These are phyloP conservation scores for Ciconia stormi DNA, from an alignment of 2,113 vertebrate genomes.

Conservation along the genomic window DNA sequence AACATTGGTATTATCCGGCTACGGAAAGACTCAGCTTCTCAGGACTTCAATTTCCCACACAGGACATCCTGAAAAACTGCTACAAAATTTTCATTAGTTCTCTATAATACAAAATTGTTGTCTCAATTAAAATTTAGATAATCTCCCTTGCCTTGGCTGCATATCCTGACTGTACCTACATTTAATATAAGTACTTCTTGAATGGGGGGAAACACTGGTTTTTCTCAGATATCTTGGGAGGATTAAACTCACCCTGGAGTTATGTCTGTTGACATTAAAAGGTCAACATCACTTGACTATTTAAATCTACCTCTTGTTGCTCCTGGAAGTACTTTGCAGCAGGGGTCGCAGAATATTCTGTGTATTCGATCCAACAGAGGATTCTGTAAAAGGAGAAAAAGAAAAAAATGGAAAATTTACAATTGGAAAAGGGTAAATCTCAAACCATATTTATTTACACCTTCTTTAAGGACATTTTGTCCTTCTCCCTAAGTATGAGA, in stretches of 20 bases:
- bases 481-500: neutral
- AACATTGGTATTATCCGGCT: neutral
- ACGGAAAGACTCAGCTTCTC: neutral
- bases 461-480: neutral
- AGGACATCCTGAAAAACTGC: neutral
- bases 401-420: neutral
- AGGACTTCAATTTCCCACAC: neutral
- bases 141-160: neutral
- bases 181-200: neutral
- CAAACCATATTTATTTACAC: neutral
- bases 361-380: accelerated
- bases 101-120: neutral
- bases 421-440: neutral
- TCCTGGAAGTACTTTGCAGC: neutral
- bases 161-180: neutral
- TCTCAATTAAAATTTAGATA: neutral
- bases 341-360: neutral
- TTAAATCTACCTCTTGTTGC: neutral
- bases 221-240: neutral
- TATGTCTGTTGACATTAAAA: neutral
- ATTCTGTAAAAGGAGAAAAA: neutral
- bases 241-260: neutral
- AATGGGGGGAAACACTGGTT: accelerated
- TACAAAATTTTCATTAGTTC: neutral
- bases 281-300: neutral